Base-by-base conservation (phyloP, 2,888 invertebrate species). In the Cistogaster globosa region DNA sequence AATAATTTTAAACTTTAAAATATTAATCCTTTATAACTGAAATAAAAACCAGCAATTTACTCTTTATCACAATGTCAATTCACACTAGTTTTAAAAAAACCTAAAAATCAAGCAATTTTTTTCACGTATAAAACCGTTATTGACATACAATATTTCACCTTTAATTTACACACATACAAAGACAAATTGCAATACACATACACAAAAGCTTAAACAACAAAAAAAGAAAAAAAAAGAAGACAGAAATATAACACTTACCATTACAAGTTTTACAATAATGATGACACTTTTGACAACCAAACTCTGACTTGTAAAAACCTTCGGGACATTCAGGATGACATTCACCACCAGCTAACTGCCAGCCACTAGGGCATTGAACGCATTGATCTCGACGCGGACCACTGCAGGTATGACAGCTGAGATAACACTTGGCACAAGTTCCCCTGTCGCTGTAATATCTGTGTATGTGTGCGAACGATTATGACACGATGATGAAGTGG, bases 401-500 rank as follows among this genome's bases (percentile, higher is more conserved):
- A 87, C 96, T 96, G 91, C 97, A 97, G 9, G 97, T 97, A 89
- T 95, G 95, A 90, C 97, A 97, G 71, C 97, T 96, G 78, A 97
- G 93, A 91, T 97, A 96, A 91, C 97, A 97, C 90, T 96, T 96
- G 58, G 96, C 94, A 90, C 97, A 97, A 14, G 95, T 94, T 42
- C 97, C 96, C 12, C 96, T 94, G 91, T 97, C 97, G 89, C 97
- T 97, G 93, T 96, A 97, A 92, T 97, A 97, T 68, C 97, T 97
- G 88, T 90, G 88, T 90, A 88, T 9, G 8, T 20, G n/a, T n/a
- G 32, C 8, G 16, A 11, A 72, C 12, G 53, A 22, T 16, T 32
- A 55, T 3, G 18, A 57, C n/a, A n/a, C 20, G 65, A 48, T 22
- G 57, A 67, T 55, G 53, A 16, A 71, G 14, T 32, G 0, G 22